Evolutionary conservation across 2,888 invertebrate genomes (phyloP).

Genomic region (Leptura quadrifasciata): DNA sequence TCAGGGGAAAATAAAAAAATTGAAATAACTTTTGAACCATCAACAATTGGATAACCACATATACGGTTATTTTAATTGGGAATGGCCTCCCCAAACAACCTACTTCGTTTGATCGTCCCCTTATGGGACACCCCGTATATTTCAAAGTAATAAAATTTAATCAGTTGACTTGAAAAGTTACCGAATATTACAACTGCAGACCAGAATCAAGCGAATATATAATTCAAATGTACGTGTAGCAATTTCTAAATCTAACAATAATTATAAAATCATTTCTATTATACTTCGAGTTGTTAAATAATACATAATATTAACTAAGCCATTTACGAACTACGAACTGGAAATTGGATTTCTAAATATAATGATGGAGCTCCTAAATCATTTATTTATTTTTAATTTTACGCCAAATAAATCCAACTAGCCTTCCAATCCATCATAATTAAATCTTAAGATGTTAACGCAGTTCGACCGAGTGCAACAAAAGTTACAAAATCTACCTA

Average conservation of each 20-base stretch:
- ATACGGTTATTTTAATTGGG: no score
- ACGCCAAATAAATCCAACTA: slow-evolving; percentile 10
- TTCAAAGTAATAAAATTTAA: no score
- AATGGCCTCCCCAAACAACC: no score
- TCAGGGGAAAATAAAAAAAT: no score
- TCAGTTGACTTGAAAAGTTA: no score
- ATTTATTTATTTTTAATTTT: slow-evolving; percentile 21
- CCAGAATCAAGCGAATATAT: neutral
- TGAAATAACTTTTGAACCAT: no score
- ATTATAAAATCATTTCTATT: neutral
- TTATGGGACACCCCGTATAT: no score
- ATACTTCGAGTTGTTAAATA: neutral
- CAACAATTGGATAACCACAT: no score
- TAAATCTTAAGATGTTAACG: slow-evolving; percentile 12
- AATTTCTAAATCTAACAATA: neutral
- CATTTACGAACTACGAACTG: neutral
- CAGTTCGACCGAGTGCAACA: slow-evolving; percentile 1
- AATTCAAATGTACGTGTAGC: neutral
- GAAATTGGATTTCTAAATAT: neutral
- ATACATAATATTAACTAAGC: neutral
- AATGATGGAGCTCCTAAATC: neutral
- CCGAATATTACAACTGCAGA: neutral
- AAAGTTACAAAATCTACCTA: slow-evolving; percentile 28
- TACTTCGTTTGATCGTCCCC: no score
- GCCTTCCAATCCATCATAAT: slow-evolving; percentile 19